Evolutionary conservation across 2,888 invertebrate species (phyloP).

Genomic region (Actias luna): DNA sequence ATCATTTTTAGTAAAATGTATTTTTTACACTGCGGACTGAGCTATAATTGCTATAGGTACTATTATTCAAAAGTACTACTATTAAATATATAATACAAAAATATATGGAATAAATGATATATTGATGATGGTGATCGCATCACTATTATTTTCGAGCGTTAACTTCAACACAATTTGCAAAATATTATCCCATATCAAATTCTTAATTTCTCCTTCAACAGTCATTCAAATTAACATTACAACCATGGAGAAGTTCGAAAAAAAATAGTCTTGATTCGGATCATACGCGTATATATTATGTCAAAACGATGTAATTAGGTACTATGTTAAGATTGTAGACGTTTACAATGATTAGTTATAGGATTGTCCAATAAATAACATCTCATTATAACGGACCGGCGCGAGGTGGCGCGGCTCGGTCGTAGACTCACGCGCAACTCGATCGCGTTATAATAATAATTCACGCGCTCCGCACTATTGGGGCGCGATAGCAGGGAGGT

Average conservation of each 20-base stretch:
- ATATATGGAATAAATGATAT: too few relatives aligned
- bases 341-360: conserved; percentile 59
- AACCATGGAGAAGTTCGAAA: not conserved
- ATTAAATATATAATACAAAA: too few relatives aligned
- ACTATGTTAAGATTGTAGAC: conserved; percentile 18
- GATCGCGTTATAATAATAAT: conserved; percentile 66
- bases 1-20: too few relatives aligned
- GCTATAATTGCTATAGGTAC: too few relatives aligned
- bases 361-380: conserved; percentile 74
- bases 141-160: too few relatives aligned
- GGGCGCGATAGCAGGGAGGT: conserved; percentile 13
- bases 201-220: not conserved
- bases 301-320: conserved; percentile 8
- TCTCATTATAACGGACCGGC: conserved; percentile 67
- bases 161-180: too few relatives aligned
- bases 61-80: too few relatives aligned
- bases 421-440: conserved; percentile 42
- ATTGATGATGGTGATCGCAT: too few relatives aligned
- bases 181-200: not conserved
- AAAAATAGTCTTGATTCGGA: not conserved
- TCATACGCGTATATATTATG: not conserved
- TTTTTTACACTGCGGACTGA: too few relatives aligned
- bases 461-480: conserved; percentile 47
- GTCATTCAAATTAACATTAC: not conserved
- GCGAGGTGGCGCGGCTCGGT: too few relatives aligned